These are phyloP conservation scores for Urocyon cinereoargenteus DNA, from an alignment of 2,797 vertebrate genomes.

Conservation along the genomic window DNA sequence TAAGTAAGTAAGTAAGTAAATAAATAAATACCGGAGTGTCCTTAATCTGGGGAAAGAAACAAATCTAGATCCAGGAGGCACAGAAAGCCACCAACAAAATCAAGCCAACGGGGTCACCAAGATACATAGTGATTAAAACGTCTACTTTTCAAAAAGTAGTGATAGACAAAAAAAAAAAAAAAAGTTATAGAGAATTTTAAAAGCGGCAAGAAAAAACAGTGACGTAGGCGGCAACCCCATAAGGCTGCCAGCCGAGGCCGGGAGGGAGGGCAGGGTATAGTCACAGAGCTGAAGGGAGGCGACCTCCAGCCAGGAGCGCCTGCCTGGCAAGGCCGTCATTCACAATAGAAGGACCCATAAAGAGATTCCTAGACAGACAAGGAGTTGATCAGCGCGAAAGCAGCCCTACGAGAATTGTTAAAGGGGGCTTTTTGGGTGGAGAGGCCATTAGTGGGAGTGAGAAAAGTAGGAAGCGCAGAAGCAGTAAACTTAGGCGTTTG, in stretches of 20 bases:
- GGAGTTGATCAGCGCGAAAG: neutral
- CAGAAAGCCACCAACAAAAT: neutral
- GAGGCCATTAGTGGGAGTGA: neutral
- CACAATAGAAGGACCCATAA: neutral
- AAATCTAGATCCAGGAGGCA: neutral
- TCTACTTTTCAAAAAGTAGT: neutral
- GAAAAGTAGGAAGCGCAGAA: neutral
- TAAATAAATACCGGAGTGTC: too few species aligned
- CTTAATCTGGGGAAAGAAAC: neutral
- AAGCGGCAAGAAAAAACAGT: neutral
- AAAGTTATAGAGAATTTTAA: neutral
- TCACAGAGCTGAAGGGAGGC: neutral
- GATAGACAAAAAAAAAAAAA: neutral
- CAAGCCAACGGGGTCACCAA: neutral
- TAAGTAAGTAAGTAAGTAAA: too few species aligned
- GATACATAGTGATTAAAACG: neutral
- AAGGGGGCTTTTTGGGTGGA: neutral
- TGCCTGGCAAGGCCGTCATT: neutral
- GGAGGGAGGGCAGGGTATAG: neutral
- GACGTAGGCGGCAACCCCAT: neutral
- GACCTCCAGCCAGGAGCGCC: neutral
- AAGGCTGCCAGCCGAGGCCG: neutral
- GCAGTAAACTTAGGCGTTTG: neutral
- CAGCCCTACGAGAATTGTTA: neutral
- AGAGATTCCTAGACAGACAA: neutral